Percentiles rank a stretch among this genome's conserved stretches.
Evolutionary conservation across 1,140 invertebrate genomes (phyloP).

Genomic region (Carcinoscorpius rotundicauda): DNA sequence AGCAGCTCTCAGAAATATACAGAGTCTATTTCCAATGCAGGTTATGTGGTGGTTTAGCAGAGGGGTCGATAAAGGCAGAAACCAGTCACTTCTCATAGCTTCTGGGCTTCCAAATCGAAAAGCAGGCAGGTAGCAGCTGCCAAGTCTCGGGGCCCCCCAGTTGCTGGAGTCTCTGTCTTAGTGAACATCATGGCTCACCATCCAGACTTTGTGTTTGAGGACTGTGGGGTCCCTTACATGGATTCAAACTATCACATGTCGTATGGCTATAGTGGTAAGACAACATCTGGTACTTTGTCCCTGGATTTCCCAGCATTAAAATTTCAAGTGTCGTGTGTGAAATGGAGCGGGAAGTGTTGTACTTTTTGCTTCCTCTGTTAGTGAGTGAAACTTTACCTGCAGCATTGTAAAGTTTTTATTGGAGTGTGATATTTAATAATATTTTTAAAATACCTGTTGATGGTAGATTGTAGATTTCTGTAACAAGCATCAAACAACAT

Average conservation of each 20-base stretch:
- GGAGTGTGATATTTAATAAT: too few species aligned
- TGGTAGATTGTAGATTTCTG: too few species aligned
- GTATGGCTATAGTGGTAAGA: conserved; percentile 16
- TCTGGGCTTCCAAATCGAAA: background rate
- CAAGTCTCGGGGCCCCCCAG: background rate
- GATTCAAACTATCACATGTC: conserved; percentile 18
- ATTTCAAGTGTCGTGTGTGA: conserved; percentile 2
- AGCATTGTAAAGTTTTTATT: too few species aligned
- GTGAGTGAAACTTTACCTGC: too few species aligned
- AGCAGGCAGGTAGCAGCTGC: background rate
- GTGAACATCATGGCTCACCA: conserved; percentile 14
- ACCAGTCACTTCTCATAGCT: background rate
- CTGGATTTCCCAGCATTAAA: background rate
- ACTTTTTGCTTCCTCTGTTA: too few species aligned
- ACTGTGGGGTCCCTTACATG: conserved; percentile 18
- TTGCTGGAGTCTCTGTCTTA: background rate
- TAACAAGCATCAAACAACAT: too few species aligned
- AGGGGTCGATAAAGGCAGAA: background rate
- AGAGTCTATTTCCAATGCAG: conserved; percentile 1
- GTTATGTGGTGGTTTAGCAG: background rate
- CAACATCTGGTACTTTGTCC: background rate
- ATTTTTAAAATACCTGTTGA: too few species aligned
- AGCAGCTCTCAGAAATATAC: background rate
- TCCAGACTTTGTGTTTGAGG: conserved; percentile 19
- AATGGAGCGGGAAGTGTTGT: background rate